A percentile compares a stretch with the other conserved stretches of the same genome.
These are phyloP conservation scores for Ochotona curzoniae DNA, from an alignment of 2,113 vertebrate genomes.

Conservation along the genomic window DNA sequence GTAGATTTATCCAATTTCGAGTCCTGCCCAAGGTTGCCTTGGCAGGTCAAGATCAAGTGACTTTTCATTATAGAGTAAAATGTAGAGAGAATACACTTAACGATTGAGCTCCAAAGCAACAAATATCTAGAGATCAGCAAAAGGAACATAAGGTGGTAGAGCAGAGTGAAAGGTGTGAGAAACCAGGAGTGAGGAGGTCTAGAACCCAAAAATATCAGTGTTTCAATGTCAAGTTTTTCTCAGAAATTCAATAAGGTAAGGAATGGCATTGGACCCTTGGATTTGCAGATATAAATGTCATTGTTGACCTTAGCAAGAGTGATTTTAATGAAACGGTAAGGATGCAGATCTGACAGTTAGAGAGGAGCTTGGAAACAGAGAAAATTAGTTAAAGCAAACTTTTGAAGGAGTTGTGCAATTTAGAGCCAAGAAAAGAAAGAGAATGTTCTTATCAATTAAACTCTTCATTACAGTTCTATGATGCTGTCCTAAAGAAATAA, in stretches of 20 bases:
- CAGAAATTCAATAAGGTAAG: neutral
- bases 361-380: neutral
- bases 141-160: neutral
- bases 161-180: neutral
- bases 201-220: neutral
- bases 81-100: neutral
- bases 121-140: neutral
- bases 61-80: neutral
- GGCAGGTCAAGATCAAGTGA: too few relatives aligned
- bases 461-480: neutral
- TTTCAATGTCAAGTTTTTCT: neutral
- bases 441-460: neutral
- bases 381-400: neutral
- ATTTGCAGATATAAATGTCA: neutral
- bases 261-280: neutral
- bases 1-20: too few relatives aligned
- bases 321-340: neutral
- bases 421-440: neutral
- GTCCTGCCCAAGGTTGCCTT: too few relatives aligned
- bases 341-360: neutral
- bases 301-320: neutral
- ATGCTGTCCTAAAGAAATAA: neutral
- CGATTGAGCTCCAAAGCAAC: neutral
- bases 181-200: neutral
- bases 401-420: neutral